phyloP scores from a whole-genome alignment of 2,888 invertebrate genomes.

The Hirtodrosophila histrioides region DNA sequence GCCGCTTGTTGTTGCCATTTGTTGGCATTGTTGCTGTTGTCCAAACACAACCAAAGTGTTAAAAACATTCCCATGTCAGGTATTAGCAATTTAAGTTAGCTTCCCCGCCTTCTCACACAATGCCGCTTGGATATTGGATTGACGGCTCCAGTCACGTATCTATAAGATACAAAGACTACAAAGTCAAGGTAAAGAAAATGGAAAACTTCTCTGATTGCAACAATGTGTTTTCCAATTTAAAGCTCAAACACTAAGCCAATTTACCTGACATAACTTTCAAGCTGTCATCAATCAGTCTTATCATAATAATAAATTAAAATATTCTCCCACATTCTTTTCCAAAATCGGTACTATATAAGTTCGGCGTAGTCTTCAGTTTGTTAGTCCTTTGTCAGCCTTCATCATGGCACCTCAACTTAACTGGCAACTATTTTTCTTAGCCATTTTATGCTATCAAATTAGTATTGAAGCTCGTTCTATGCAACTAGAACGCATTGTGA shows the following conservation, averaged over 20 bases:
- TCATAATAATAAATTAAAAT: not conserved
- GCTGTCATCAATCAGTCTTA: not conserved
- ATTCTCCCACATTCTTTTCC: not conserved
- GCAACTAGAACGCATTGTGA: constrained; percentile 6
- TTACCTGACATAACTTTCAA: constrained; percentile 33
- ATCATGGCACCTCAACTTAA: not conserved
- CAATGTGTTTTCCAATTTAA: constrained; percentile 32
- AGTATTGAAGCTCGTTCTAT: not conserved
- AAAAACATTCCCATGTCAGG: constrained; percentile 79
- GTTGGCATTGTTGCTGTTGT: constrained; percentile 67
- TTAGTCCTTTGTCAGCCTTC: not conserved
- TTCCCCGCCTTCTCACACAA: constrained; percentile 2
- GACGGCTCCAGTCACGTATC: constrained; percentile 19
- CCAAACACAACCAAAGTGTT: constrained; percentile 75
- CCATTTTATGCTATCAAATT: not conserved
- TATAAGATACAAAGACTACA: constrained; percentile 27
- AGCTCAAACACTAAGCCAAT: too few relatives aligned
- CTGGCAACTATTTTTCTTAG: not conserved
- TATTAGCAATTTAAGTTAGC: constrained; percentile 77
- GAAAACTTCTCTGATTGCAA: constrained; percentile 35
- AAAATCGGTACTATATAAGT: not conserved
- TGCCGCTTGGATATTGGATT: too few relatives aligned
- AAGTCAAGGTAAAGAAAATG: too few relatives aligned
- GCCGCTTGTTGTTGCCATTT: constrained; percentile 59
- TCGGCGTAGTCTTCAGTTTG: not conserved